Base-by-base conservation (phyloP, 2,113 vertebrate genomes). In the Uropsilus gracilis region DNA sequence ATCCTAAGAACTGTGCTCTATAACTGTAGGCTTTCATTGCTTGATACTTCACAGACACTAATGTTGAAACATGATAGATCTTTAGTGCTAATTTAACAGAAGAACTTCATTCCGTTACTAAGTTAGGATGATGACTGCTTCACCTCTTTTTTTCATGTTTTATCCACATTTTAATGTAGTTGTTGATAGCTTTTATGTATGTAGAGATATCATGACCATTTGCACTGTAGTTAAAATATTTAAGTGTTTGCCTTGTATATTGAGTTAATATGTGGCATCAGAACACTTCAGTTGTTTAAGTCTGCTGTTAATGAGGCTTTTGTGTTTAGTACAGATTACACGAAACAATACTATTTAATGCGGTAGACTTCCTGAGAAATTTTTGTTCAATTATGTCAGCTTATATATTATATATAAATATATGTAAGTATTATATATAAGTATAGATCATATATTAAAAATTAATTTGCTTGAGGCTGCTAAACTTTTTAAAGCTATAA, bases 401-500 rank as follows among this genome's bases (percentile, higher is more conserved):
- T 73, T 89, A n/a, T n/a, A n/a, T n/a, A n/a, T n/a, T n/a, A n/a
- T n/a, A n/a, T n/a, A n/a, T n/a, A n/a, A n/a, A n/a, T n/a, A n/a
- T n/a, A n/a, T n/a, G n/a, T n/a, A n/a, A n/a, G n/a, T n/a, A n/a
- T n/a, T n/a, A n/a, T n/a, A n/a, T n/a, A n/a, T n/a, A n/a, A n/a
- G n/a, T n/a, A n/a, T n/a, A n/a, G n/a, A n/a, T n/a, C n/a, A n/a
- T n/a, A n/a, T n/a, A n/a, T n/a, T n/a, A n/a, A n/a, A 50, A 53
- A 53, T 48, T 59, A 72, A 44, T 68, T 80, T 87, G 44, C 6
- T 92, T 90, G 42, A 94, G 34, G 48, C 72, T 68, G 57, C 69
- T 71, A 48, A 69, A 81, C 77, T 76, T 22, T 84, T 86, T 82
- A 82, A 94, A 94, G 69, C 34, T 39, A 48, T 83, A 71, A 64